These are phyloP conservation scores for Echeneis naucrates DNA, from an alignment of 2,797 vertebrate species.

Conservation along the genomic window DNA sequence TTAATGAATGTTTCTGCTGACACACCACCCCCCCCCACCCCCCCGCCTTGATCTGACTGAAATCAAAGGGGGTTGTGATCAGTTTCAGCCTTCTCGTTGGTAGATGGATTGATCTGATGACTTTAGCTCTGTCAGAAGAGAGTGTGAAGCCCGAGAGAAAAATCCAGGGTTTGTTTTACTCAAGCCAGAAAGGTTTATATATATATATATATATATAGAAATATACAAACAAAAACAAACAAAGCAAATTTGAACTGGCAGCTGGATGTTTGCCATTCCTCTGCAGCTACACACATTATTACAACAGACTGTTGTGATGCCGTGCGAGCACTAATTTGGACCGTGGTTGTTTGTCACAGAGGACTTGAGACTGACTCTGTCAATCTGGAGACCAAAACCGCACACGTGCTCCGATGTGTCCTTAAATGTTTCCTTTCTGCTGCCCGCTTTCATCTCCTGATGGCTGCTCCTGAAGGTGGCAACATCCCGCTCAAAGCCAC, in stretches of 20 bases:
- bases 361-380: not conserved
- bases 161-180: not conserved
- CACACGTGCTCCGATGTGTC: not conserved
- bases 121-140: not conserved
- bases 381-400: not conserved
- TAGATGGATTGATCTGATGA: not conserved
- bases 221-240: too few species aligned
- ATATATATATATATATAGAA: too few species aligned
- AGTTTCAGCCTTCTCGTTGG: not conserved
- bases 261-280: conserved; percentile 1
- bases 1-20: too few species aligned
- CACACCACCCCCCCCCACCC: too few species aligned
- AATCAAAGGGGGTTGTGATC: not conserved
- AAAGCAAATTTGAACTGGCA: not conserved
- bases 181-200: not conserved
- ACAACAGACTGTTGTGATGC: not conserved
- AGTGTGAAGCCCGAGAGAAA: not conserved
- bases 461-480: not conserved
- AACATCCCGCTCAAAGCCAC: conserved; percentile 1
- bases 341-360: not conserved
- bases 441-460: not conserved
- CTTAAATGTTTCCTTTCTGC: not conserved
- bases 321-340: not conserved
- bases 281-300: not conserved
- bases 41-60: not conserved